phyloP scores from a whole-genome alignment of 2,113 vertebrate species.

The Caranx ignobilis region DNA sequence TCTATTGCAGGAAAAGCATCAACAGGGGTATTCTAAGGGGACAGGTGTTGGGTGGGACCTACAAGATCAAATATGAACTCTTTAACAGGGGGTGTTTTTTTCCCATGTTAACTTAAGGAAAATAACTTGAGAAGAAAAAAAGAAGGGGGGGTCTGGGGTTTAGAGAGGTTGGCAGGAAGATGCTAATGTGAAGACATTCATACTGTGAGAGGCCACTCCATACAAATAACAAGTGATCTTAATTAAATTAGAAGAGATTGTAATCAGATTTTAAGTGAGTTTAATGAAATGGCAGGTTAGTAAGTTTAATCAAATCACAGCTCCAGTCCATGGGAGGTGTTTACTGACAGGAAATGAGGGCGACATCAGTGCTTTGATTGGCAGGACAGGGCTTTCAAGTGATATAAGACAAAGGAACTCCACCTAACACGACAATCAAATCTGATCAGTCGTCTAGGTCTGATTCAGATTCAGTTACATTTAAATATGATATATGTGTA shows the following conservation, averaged over 20 bases:
- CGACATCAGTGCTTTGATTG: neutral
- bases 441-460: no score
- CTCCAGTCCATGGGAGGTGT: neutral
- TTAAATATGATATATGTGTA: no score
- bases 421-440: no score
- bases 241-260: constrained; percentile 11
- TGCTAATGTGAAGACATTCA: neutral
- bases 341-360: neutral
- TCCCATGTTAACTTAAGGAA: constrained; percentile 39
- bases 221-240: constrained; percentile 3
- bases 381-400: neutral
- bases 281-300: constrained; percentile 10
- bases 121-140: constrained; percentile 27
- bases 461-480: neutral
- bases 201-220: neutral
- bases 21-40: neutral
- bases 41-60: neutral
- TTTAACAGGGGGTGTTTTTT: constrained; percentile 44
- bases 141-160: constrained; percentile 15
- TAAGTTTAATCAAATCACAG: constrained; percentile 31
- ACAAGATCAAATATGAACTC: constrained; percentile 61
- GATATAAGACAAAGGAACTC: neutral
- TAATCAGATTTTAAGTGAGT: constrained; percentile 5
- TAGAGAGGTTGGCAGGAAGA: neutral
- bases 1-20: constrained; percentile 25